Conservation (phyloP, 2,113 vertebrate species). For the Gavia stellata region DNA sequence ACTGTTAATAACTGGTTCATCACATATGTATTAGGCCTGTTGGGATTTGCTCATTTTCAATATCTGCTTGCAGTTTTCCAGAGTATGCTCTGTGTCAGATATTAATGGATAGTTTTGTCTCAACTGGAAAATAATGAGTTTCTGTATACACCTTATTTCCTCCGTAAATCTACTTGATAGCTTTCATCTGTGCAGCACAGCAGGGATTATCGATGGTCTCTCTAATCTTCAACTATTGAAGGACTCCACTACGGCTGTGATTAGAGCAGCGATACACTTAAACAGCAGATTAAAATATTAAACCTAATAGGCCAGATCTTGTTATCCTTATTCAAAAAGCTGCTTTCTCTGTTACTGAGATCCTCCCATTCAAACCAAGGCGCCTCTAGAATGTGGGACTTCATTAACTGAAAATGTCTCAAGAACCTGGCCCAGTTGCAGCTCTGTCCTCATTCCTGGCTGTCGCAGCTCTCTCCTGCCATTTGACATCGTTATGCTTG, state of each 20-base stretch:
- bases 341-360: neutral
- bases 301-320: neutral
- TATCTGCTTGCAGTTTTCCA: neutral
- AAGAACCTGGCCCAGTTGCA: neutral
- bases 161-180: neutral
- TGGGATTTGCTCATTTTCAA: neutral
- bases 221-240: neutral
- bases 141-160: neutral
- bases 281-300: neutral
- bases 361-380: neutral
- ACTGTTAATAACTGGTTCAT: neutral
- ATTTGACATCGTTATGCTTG: neutral
- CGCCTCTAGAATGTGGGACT: neutral
- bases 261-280: neutral
- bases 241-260: neutral
- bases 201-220: neutral
- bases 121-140: neutral
- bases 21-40: neutral
- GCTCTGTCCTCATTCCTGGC: neutral
- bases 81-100: neutral
- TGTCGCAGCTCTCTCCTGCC: neutral
- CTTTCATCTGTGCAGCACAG: neutral
- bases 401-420: fast-evolving
- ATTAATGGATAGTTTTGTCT: neutral
- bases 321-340: neutral